phyloP scores from a whole-genome alignment of 2,113 vertebrate species.

The Solea senegalensis region DNA sequence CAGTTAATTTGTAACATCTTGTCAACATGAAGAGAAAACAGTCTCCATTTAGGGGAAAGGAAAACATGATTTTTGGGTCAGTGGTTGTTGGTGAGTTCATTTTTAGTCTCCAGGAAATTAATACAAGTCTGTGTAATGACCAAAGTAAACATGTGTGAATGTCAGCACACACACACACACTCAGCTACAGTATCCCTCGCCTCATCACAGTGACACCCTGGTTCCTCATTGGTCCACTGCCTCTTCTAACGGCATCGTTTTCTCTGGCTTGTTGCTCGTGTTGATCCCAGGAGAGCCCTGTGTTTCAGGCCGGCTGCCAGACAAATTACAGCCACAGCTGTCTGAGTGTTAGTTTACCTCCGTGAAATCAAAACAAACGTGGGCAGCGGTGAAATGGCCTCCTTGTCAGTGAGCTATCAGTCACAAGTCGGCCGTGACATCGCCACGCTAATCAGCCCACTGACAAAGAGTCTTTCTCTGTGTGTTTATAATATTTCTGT shows the following conservation, averaged over 20 bases:
- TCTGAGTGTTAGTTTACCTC: conserved; percentile 50
- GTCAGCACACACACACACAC: conserved; percentile 1
- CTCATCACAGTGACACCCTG: neutral
- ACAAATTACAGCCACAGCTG: conserved; percentile 21
- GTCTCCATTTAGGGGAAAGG: too few species aligned
- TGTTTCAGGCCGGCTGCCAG: conserved; percentile 15
- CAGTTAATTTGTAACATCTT: neutral
- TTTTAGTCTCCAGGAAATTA: neutral
- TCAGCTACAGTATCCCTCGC: neutral
- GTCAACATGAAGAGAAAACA: neutral
- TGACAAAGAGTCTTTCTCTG: conserved; percentile 18
- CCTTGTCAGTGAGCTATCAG: conserved; percentile 56
- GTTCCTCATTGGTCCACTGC: neutral
- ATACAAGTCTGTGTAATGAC: neutral
- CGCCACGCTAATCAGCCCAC: conserved; percentile 25
- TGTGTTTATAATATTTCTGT: conserved; percentile 17
- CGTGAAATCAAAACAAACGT: conserved; percentile 38
- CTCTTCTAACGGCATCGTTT: conserved; percentile 22
- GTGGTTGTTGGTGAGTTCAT: neutral
- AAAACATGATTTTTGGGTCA: neutral
- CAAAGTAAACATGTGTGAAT: neutral
- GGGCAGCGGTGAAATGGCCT: conserved; percentile 18
- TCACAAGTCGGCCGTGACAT: conserved; percentile 33
- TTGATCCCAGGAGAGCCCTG: conserved; percentile 33
- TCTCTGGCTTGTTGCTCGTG: conserved; percentile 8